A percentile compares a stretch with the other conserved stretches of the same genome.
Conservation (phyloP, 1,140 invertebrate genomes). For the Monomorium pharaonis region DNA sequence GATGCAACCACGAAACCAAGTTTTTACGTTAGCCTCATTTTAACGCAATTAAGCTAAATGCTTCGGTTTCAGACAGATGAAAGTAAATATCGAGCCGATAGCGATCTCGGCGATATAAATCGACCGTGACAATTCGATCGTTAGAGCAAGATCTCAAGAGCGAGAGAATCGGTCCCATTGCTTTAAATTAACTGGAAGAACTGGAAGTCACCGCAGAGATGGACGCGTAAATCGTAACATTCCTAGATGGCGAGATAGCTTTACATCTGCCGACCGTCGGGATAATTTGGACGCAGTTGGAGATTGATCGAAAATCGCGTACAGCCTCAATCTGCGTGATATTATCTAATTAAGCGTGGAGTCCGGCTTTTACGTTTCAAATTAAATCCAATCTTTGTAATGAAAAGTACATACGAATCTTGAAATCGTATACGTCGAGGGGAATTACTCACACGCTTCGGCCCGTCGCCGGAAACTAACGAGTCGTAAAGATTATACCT, state of each 20-base stretch:
- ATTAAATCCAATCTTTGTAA: constrained; percentile 26
- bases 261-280: constrained; percentile 77
- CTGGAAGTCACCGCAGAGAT: constrained; percentile 55
- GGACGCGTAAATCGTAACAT: constrained; percentile 73
- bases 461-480: constrained; percentile 60
- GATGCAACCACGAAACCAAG: background rate
- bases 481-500: constrained; percentile 38
- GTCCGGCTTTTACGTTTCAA: constrained; percentile 5
- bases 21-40: constrained; percentile 63
- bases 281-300: constrained; percentile 73
- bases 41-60: constrained; percentile 70
- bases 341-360: constrained; percentile 72
- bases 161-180: constrained; percentile 29
- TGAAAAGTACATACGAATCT: background rate
- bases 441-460: background rate
- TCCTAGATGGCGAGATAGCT: constrained; percentile 78
- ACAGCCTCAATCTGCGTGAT: constrained; percentile 63
- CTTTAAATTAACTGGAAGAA: constrained; percentile 77
- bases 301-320: constrained; percentile 74
- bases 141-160: constrained; percentile 61
- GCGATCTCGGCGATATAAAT: constrained; percentile 74
- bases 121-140: constrained; percentile 65
- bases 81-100: constrained; percentile 74
- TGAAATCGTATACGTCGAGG: constrained; percentile 19
- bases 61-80: constrained; percentile 58